A percentile compares a stretch with the other conserved stretches of the same genome.
phyloP scores from a whole-genome alignment of 2,113 vertebrate species.

The Ciconia boyciana region DNA sequence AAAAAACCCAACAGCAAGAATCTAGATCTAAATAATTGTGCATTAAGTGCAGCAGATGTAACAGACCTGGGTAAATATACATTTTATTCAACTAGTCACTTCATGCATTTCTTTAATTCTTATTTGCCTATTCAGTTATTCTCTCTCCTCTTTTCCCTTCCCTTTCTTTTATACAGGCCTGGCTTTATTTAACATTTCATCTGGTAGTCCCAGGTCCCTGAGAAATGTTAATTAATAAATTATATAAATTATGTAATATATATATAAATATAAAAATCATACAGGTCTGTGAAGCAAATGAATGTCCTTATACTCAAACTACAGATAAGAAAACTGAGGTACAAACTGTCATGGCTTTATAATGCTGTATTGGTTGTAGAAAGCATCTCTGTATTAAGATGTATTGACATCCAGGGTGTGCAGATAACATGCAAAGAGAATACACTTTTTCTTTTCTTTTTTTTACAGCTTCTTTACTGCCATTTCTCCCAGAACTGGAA shows the following conservation, averaged over 20 bases:
- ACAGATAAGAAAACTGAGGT: background rate
- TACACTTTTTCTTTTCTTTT: background rate
- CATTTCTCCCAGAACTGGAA: conserved; percentile 79
- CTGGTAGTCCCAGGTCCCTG: background rate
- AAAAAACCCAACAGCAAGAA: conserved; percentile 69
- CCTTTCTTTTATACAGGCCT: background rate
- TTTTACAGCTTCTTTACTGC: conserved; percentile 59
- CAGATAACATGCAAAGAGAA: background rate
- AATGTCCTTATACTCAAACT: background rate
- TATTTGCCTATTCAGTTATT: background rate
- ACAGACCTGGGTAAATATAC: conserved; percentile 76
- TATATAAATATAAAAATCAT: background rate
- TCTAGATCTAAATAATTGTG: conserved; percentile 79
- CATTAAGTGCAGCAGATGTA: conserved; percentile 74
- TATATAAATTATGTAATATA: background rate
- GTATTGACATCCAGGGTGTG: background rate
- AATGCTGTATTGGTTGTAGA: background rate
- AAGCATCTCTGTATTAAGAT: background rate
- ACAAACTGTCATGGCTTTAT: background rate
- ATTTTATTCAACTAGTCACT: background rate
- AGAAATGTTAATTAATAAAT: background rate
- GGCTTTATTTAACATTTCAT: background rate
- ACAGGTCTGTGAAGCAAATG: background rate
- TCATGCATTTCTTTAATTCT: background rate
- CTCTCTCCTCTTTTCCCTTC: background rate